A percentile compares a stretch with the other conserved stretches of the same genome.
phyloP scores from a whole-genome alignment of 2,888 invertebrate species.

The Rhagonycha fulva region DNA sequence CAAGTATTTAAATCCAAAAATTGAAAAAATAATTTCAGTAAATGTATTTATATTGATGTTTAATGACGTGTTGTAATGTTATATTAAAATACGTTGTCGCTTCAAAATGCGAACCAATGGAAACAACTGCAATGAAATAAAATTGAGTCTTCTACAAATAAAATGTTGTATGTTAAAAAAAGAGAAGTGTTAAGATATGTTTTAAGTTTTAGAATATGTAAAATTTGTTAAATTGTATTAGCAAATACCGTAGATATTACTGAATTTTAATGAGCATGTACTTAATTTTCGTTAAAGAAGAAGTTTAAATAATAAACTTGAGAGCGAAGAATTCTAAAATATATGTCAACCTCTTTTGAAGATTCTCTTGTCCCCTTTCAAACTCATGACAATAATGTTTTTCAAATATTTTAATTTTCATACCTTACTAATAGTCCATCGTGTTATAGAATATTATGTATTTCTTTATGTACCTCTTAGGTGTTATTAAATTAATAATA shows the following conservation, averaged over 20 bases:
- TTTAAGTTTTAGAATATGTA: neutral
- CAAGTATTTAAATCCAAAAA: neutral
- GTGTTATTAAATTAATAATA: neutral
- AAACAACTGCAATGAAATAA: neutral
- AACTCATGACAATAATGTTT: neutral
- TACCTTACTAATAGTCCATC: neutral
- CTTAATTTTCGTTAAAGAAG: conserved; percentile 4
- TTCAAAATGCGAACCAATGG: conserved; percentile 4
- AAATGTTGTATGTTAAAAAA: neutral
- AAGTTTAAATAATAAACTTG: conserved; percentile 6
- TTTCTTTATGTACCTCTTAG: neutral
- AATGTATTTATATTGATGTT: conserved; percentile 22
- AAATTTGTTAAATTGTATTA: neutral
- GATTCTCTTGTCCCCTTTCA: neutral
- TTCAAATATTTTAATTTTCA: neutral
- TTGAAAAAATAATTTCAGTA: conserved; percentile 13
- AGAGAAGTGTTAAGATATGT: conserved; percentile 1
- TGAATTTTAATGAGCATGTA: neutral
- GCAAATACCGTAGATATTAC: neutral
- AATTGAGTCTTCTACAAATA: neutral
- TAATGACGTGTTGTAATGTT: conserved; percentile 21
- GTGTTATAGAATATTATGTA: neutral
- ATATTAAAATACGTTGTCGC: conserved; percentile 18
- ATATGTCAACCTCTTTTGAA: conserved; percentile 5
- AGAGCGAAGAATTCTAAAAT: conserved; percentile 16